Base-by-base conservation (phyloP, 2,797 vertebrate genomes). In the Geotrypetes seraphini region DNA sequence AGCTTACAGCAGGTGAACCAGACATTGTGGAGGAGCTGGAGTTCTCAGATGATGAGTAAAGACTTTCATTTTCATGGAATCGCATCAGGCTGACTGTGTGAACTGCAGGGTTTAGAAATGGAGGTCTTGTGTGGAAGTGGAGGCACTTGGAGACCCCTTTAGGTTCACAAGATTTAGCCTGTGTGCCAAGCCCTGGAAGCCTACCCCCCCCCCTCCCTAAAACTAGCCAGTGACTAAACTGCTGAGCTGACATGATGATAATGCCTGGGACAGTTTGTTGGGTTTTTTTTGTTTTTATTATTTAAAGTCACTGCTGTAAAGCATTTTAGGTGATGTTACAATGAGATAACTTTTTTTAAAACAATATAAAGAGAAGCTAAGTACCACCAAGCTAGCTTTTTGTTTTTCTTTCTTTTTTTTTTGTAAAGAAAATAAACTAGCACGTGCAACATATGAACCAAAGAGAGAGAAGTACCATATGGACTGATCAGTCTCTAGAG, bases 11-110 rank as follows among this genome's bases (percentile, higher is more conserved):
- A 48, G 95, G 95, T 21, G 86, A 73, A 0, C 87, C 89, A 27
- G 95, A 99, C 16, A 3, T 89, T 7, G 81, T 98, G 39, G 85
- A 93, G 65, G 95, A 97, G 50, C 75, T 97, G 34, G 65, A 84
- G 47, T 68, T 97, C 31, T 97, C 94, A 0, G 90, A 95, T 2
- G 86, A 91, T 4, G 86, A 87, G 45, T 81, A 81, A 90, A 23
- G 15, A 2, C 9, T 3, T n/a, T n/a, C n/a, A n/a, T n/a, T n/a
- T n/a, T n/a, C n/a, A n/a, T n/a, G n/a, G n/a, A n/a, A n/a, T n/a
- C n/a, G n/a, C n/a, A n/a, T n/a, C n/a, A n/a, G n/a, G n/a, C n/a
- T n/a, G n/a, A n/a, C n/a, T n/a, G n/a, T n/a, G n/a, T 19, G 5
- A 2, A 4, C 4, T 22, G 14, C 2, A n/a, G n/a, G n/a, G 7